Base-by-base conservation (phyloP, 1,140 invertebrate species). In the Platyura marginata region DNA sequence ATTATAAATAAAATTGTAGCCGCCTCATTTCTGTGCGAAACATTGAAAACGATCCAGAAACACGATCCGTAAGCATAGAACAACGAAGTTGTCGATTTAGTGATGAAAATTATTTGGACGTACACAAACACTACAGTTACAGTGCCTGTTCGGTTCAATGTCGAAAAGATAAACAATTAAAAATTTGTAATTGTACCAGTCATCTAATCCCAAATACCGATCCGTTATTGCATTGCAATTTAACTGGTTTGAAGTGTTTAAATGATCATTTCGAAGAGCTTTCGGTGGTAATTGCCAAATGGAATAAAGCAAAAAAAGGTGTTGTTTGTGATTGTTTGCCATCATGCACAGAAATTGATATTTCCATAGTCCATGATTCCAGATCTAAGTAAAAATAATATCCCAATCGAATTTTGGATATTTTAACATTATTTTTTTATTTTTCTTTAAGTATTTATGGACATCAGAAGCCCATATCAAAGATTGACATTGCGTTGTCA, bases 61-160 rank as follows among this genome's bases (percentile, higher is more conserved):
- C 72, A 1, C 59, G 66, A 1, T 50, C 67, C 8, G 70, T 74
- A 4, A 60, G 64, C 13, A 63, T 72, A 0, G 53, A 59, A 3
- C 72, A 74, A 48, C 52, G 67, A 16, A 66, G 52, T 45, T 80
- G 77, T 51, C 66, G 73, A 9, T 79, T 77, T 47, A 67, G 64
- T 0, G 68, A 76, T 40, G 77, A 80, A 56, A 72, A 72, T 43
- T 63, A 65, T 41, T 52, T 78, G 29, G 57, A 72, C 15, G 70
- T 76, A 1, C 74, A 76, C 53, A 60, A 55, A 0, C 64, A 68
- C 48, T 79, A 79, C 44, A 78, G 74, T 21, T 78, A 77, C 48
- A 75, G 71, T 11, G 73, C 75, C 0, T 79, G 77, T 49, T 72
- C 72, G 0, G 74, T 77, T 0, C 71, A 79, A 47, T 79, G 77